Evolutionary conservation across 2,888 invertebrate genomes (phyloP), one percentile per base, ranked within the genome.

Genomic region (Drosophila differens): DNA sequence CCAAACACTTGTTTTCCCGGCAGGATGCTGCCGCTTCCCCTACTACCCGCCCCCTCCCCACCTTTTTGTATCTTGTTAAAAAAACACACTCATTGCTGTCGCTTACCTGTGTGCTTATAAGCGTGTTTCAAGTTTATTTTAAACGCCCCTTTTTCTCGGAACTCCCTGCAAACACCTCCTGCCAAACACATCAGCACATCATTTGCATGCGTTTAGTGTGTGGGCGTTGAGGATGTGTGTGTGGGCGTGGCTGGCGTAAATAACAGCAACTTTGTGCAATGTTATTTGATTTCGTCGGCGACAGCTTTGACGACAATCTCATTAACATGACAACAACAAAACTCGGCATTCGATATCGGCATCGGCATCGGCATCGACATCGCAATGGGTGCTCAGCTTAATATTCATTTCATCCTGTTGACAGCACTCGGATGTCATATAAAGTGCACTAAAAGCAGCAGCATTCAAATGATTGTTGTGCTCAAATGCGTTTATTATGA

Each of bases 231-330:
- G 70, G 58, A 51, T 33, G 67, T 19, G 41, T 16, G 22, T 33
- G 59, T 54, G 55, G 49, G 65, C 65, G 60, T 72, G 35, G 55
- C 30, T 49, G 33, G 35, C 44, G 62, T 49, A 79, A 71, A 75
- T 69, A 76, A 72, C 70, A 47, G 71, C 83, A 74, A 79, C 83
- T 65, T 74, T 83, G 81, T 82, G 81, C 58, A 59, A 16, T 55
- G 74, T 76, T 81, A 84, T 84, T 73, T 83, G 88, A 88, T 83
- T 72, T 81, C 55, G 60, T 41, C 47, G 75, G 60, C 52, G 63
- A 75, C 70, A 82, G 82, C 82, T 76, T 71, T 83, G 74, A 83
- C 62, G 83, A 81, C 86, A 85, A 81, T 85, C 85, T 83, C 85
- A 88, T 85, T 85, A 85, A 79, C 79, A 76, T 83, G 81, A 79